Percentiles rank a stretch among this genome's conserved stretches.
These are phyloP conservation scores for Ploceus nigricollis DNA, from an alignment of 2,113 vertebrate genomes.

Conservation along the genomic window DNA sequence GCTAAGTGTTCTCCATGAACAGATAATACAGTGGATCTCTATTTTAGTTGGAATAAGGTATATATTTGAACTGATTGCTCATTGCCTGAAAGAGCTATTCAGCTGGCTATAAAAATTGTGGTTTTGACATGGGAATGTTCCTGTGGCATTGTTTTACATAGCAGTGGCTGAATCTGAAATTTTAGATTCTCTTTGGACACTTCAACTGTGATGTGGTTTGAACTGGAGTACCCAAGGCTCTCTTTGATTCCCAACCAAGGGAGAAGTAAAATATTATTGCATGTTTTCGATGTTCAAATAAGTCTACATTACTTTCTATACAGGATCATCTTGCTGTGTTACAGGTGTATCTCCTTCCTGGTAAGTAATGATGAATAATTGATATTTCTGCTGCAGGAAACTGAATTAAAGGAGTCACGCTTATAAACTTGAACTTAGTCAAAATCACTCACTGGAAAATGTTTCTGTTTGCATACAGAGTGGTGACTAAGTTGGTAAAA, in stretches of 20 bases:
- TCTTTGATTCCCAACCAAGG: slow-evolving; percentile 9
- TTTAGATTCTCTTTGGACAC: slow-evolving; percentile 32
- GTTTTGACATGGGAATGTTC: slow-evolving; percentile 42
- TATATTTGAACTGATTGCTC: slow-evolving; percentile 18
- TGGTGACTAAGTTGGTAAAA: background rate
- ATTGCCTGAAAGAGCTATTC: slow-evolving; percentile 26
- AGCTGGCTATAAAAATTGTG: slow-evolving; percentile 23
- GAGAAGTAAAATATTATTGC: slow-evolving; percentile 32
- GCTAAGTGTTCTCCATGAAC: background rate
- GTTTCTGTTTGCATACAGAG: background rate
- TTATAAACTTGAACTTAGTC: background rate
- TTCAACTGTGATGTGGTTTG: slow-evolving; percentile 46
- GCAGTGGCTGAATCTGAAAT: slow-evolving; percentile 33
- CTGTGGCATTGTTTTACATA: slow-evolving; percentile 54
- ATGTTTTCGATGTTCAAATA: background rate
- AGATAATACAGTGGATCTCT: slow-evolving; percentile 12
- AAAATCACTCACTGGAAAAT: background rate
- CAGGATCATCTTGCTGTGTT: background rate
- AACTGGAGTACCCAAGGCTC: background rate
- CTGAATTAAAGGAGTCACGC: background rate
- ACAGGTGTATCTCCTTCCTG: background rate
- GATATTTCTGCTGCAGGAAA: background rate
- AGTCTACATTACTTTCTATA: background rate
- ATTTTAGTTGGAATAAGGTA: slow-evolving; percentile 33
- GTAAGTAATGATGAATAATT: background rate